phyloP scores from a whole-genome alignment of 2,113 vertebrate genomes.

The Tautogolabrus adspersus region DNA sequence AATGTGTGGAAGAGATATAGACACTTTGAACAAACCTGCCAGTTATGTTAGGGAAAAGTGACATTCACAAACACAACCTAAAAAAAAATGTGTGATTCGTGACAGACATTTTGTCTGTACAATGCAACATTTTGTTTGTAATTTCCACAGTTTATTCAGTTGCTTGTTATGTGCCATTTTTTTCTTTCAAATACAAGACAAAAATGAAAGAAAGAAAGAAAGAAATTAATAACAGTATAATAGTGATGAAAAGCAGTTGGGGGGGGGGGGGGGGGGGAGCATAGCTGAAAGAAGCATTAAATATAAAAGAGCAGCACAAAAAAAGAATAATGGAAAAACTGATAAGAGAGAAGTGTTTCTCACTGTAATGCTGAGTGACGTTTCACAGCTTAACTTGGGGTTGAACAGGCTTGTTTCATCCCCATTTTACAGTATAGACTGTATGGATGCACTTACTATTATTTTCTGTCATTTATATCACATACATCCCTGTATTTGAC shows the following conservation, averaged over 20 bases:
- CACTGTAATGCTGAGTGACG: slow-evolving; percentile 38
- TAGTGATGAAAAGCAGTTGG: slow-evolving; percentile 1
- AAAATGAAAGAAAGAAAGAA: too few species aligned
- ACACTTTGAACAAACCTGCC: slow-evolving; percentile 13
- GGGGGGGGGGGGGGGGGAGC: slow-evolving; percentile 9
- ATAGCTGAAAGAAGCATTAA: slow-evolving; percentile 20
- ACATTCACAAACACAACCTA: neutral
- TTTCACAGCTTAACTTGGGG: slow-evolving; percentile 20
- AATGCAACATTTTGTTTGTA: neutral
- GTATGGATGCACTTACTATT: neutral
- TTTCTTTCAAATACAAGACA: neutral
- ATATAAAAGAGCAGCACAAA: slow-evolving; percentile 34
- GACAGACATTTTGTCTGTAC: neutral
- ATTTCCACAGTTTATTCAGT: neutral
- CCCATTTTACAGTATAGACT: neutral
- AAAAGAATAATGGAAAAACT: slow-evolving; percentile 26
- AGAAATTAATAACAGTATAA: slow-evolving; percentile 35
- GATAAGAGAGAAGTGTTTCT: slow-evolving; percentile 31
- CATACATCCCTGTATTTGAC: neutral
- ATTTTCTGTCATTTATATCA: neutral
- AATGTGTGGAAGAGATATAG: slow-evolving; percentile 33
- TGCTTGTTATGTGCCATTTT: neutral
- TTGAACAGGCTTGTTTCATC: slow-evolving; percentile 3
- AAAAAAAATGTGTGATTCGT: neutral
- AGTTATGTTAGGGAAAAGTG: slow-evolving; percentile 1